Evolutionary conservation across 1,140 invertebrate species (phyloP), one percentile per base, ranked within the genome.

Genomic region (Drosophila pseudoananassae): DNA sequence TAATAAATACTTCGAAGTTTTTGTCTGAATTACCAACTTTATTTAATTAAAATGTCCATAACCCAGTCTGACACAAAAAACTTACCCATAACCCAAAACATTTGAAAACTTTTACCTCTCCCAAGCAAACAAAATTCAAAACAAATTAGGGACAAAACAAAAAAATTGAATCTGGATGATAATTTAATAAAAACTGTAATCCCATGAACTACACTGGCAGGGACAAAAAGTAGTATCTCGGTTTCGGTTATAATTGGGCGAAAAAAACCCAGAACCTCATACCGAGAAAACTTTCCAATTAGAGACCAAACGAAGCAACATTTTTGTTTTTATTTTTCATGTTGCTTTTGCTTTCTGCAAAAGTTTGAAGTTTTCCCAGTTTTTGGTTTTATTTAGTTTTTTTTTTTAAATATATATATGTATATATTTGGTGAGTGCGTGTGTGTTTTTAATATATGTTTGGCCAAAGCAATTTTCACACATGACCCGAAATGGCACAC

Each of bases 241-340:
- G 58, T 63, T 61, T 64, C 31, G 55, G 51, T 53, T 69, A 76
- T 76, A 76, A 76, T 76, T 76, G 73, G 56, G 10, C 71, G 52
- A 75, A 76, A 75, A 76, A 59, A 53, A 71, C 65, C 12, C 8
- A 36, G 25, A 27, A 33, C 31, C 31, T 9, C 72, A 56, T 64
- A 51, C 50, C 40, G 46, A 10, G 60, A 54, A 76, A 76, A 76
- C 72, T 76, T 76, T 76, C 74, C 74, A 76, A 76, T 76, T 76
- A 76, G 73, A 69, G 55, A 53, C 68, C 49, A 14, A 50, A 27
- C 14, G 50, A 10, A 47, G 51, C 40, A 69, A 69, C 31, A 49
- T 27, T 69, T 15, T 52, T 20, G 50, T 4, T 55, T 68, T 68
- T 25, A n/a, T 25, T 55, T 69, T 55, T 23, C 33, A 17, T 46